Conservation (phyloP, 2,797 vertebrate species). For the Loris lydekkerianus region DNA sequence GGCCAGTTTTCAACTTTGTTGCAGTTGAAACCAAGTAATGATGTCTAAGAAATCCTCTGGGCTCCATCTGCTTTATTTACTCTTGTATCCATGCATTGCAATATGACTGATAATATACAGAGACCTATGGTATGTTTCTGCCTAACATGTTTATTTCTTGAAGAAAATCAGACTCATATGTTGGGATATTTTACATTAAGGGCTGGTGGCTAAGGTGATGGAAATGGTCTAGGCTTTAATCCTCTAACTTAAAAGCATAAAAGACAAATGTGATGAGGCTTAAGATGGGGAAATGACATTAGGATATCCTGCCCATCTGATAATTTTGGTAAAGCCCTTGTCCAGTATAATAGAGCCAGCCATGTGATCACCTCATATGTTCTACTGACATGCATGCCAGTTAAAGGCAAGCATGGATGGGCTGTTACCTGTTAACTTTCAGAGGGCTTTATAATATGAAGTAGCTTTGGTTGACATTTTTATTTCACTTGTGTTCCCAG, state of each 20-base stretch:
- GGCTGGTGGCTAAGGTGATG: conserved; percentile 5
- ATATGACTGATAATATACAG: conserved; percentile 16
- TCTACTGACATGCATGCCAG: background rate
- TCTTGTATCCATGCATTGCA: background rate
- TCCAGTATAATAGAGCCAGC: background rate
- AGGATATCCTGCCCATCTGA: background rate
- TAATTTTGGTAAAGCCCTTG: conserved; percentile 40
- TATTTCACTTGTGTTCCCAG: conserved; percentile 52
- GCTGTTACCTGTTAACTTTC: conserved; percentile 14
- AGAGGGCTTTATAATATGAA: conserved; percentile 28
- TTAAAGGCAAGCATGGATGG: background rate
- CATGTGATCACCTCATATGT: background rate
- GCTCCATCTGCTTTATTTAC: conserved; percentile 62
- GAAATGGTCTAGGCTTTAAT: conserved; percentile 46
- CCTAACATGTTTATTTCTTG: conserved; percentile 67
- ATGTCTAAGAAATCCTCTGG: conserved; percentile 66
- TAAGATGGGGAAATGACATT: background rate
- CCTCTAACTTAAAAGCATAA: conserved; percentile 48
- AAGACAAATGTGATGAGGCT: conserved; percentile 52
- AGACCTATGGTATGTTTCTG: conserved; percentile 67
- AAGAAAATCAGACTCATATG: conserved; percentile 61
- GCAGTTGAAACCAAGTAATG: conserved; percentile 59
- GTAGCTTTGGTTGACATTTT: conserved; percentile 32
- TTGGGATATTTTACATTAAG: conserved; percentile 47
- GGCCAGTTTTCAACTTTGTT: conserved; percentile 66